Evolutionary conservation across 2,888 invertebrate species (phyloP).

Genomic region (Pogonocherus hispidulus): DNA sequence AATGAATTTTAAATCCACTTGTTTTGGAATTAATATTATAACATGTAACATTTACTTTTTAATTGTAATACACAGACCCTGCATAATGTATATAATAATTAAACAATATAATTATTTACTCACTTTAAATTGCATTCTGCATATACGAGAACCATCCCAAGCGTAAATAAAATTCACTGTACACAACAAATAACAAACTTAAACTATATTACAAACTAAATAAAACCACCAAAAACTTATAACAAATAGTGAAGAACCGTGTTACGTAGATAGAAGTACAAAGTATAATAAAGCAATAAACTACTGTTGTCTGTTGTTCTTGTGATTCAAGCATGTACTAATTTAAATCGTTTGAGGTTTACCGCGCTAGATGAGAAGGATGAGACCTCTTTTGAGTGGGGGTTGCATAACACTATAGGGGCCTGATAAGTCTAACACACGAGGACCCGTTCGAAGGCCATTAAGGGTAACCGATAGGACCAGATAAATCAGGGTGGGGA

Average conservation of each 20-base stretch:
- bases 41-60: too few species aligned
- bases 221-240: constrained; percentile 21
- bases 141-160: neutral
- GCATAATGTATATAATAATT: too few species aligned
- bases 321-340: constrained; percentile 59
- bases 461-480: constrained; percentile 63
- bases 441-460: constrained; percentile 61
- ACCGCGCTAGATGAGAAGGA: constrained; percentile 51
- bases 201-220: constrained; percentile 16
- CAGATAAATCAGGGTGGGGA: constrained; percentile 59
- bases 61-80: too few species aligned
- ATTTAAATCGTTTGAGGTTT: constrained; percentile 62
- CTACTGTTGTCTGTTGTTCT: constrained; percentile 55
- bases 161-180: constrained; percentile 8
- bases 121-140: constrained; percentile 16
- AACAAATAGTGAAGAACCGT: neutral
- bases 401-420: constrained; percentile 54
- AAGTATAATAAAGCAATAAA: constrained; percentile 54
- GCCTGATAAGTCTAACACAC: constrained; percentile 47
- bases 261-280: constrained; percentile 10
- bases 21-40: too few species aligned
- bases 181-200: constrained; percentile 12
- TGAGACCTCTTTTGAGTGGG: constrained; percentile 51
- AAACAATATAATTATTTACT: constrained; percentile 16
- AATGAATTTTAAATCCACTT: too few species aligned